Conservation (phyloP, 2,797 vertebrate species). For the Todus mexicanus region DNA sequence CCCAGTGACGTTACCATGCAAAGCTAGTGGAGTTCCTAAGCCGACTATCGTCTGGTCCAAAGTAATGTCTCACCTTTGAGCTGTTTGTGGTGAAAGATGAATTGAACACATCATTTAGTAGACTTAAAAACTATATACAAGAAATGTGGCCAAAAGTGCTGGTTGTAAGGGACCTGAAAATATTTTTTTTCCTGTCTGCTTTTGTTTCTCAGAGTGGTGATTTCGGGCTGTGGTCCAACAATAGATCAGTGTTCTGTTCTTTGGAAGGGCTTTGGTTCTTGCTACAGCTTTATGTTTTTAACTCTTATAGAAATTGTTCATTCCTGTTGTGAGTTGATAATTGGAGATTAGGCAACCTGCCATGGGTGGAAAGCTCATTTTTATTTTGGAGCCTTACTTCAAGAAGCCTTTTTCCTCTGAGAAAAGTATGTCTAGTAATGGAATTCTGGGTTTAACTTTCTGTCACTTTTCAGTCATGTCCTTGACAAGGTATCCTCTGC, state of each 20-base stretch:
- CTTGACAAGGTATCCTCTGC: background rate
- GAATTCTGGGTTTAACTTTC: background rate
- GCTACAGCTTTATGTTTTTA: background rate
- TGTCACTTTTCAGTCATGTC: background rate
- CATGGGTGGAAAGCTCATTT: background rate
- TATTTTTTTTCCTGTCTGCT: background rate
- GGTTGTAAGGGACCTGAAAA: background rate
- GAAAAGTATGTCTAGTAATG: background rate
- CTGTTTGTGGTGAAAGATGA: background rate
- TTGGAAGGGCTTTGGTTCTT: background rate
- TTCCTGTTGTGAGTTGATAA: background rate
- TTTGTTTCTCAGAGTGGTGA: background rate
- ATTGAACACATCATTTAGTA: background rate
- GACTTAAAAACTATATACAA: background rate
- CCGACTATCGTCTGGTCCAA: slow-evolving; percentile 90
- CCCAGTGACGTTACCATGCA: slow-evolving; percentile 87
- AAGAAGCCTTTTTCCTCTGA: background rate
- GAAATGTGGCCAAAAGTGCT: background rate
- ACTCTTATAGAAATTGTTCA: background rate
- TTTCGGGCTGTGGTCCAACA: background rate
- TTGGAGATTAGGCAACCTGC: background rate
- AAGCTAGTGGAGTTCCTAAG: slow-evolving; percentile 85
- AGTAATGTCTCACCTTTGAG: slow-evolving; percentile 71
- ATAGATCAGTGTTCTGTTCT: background rate
- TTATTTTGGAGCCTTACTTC: background rate